A percentile compares a stretch with the other conserved stretches of the same genome.
phyloP scores from a whole-genome alignment of 2,888 invertebrate genomes.

The Pharmacophagus antenor region DNA sequence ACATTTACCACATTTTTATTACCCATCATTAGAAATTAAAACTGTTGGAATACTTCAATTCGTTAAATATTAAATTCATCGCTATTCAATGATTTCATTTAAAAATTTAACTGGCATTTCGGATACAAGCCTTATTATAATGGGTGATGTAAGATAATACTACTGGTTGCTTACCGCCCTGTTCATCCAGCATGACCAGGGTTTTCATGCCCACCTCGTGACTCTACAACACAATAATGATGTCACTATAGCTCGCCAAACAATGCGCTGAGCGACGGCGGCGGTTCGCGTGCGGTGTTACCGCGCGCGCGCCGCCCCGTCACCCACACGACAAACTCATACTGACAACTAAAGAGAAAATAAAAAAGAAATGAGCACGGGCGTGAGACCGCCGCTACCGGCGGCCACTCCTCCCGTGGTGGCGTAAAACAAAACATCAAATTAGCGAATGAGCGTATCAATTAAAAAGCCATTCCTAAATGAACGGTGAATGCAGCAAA shows the following conservation, averaged over 20 bases:
- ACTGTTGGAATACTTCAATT: slow-evolving; percentile 71
- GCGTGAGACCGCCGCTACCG: slow-evolving; percentile 46
- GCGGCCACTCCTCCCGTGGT: slow-evolving; percentile 46
- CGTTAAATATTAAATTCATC: slow-evolving; percentile 58
- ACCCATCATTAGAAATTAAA: slow-evolving; percentile 66
- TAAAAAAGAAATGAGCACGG: slow-evolving; percentile 63
- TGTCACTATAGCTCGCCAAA: slow-evolving; percentile 81
- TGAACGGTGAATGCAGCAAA: slow-evolving; percentile 75
- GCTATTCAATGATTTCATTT: slow-evolving; percentile 67
- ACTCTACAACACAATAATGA: slow-evolving; percentile 92
- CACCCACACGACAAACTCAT: slow-evolving; percentile 65
- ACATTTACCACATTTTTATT: slow-evolving; percentile 67
- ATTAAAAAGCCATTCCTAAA: slow-evolving; percentile 76
- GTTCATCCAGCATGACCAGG: slow-evolving; percentile 99
- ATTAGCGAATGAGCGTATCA: slow-evolving; percentile 74
- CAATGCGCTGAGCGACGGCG: slow-evolving; percentile 64
- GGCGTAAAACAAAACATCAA: slow-evolving; percentile 58
- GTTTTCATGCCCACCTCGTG: slow-evolving; percentile 99
- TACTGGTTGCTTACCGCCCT: slow-evolving; percentile 97
- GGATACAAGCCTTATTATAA: slow-evolving; percentile 76
- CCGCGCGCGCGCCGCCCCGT: slow-evolving; percentile 43
- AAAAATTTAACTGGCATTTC: slow-evolving; percentile 74
- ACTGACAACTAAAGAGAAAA: slow-evolving; percentile 68
- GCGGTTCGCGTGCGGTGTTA: slow-evolving; percentile 49
- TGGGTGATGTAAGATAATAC: slow-evolving; percentile 77